Percentiles rank a stretch among this genome's conserved stretches.
phyloP scores from a whole-genome alignment of 2,888 invertebrate genomes.

The Malthinus seriepunctatus region DNA sequence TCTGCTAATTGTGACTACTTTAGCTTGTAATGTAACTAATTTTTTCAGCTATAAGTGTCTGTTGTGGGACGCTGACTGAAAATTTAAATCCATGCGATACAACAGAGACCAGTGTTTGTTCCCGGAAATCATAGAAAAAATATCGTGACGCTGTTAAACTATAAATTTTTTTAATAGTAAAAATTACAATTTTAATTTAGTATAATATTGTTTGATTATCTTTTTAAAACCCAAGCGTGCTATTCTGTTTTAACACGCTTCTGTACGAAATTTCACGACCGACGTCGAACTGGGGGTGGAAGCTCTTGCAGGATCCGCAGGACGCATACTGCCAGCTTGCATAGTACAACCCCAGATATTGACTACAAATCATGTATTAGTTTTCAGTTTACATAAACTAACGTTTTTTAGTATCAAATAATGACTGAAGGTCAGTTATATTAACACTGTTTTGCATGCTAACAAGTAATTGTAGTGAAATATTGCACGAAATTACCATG shows the following conservation, averaged over 20 bases:
- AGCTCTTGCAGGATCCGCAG: conserved; percentile 20
- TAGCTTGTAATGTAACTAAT: too few relatives aligned
- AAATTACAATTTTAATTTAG: neutral
- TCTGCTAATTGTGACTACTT: too few relatives aligned
- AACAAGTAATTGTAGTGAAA: conserved; percentile 4
- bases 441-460: conserved; percentile 30
- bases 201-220: conserved; percentile 9
- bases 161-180: too few relatives aligned
- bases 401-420: conserved; percentile 26
- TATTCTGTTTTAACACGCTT: conserved; percentile 10
- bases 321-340: conserved; percentile 17
- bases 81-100: too few relatives aligned
- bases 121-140: too few relatives aligned
- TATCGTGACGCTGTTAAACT: too few relatives aligned
- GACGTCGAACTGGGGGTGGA: conserved; percentile 21
- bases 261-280: conserved; percentile 8
- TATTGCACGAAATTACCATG: neutral
- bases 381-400: conserved; percentile 9
- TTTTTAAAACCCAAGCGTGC: conserved; percentile 9
- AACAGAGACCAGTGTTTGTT: too few relatives aligned
- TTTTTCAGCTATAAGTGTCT: too few relatives aligned
- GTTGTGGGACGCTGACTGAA: too few relatives aligned
- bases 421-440: conserved; percentile 38
- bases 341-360: conserved; percentile 26
- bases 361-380: conserved; percentile 21